Percentiles rank a stretch among this genome's conserved stretches.
Conservation (phyloP, 1,140 invertebrate species). For the Probaryconus sp. region DNA sequence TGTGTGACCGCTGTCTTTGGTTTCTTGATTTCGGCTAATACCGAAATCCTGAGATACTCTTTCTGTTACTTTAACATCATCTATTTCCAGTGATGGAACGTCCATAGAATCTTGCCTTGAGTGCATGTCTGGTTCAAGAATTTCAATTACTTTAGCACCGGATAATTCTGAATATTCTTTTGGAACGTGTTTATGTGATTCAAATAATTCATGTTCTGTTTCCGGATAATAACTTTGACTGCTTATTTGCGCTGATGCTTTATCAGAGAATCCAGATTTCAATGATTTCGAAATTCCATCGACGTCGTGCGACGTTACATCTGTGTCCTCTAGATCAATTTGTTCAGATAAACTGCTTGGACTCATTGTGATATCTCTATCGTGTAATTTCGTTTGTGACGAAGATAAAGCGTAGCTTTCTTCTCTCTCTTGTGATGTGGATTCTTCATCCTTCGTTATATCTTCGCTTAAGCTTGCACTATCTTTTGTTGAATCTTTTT, state of each 20-base stretch:
- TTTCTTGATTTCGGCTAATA: conserved; percentile 52
- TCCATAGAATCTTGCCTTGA: conserved; percentile 71
- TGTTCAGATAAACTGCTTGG: conserved; percentile 74
- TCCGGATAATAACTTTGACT: conserved; percentile 55
- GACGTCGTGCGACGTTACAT: conserved; percentile 58
- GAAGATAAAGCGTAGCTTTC: conserved; percentile 65
- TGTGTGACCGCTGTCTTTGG: conserved; percentile 48
- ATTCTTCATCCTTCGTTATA: conserved; percentile 72
- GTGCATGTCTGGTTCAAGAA: conserved; percentile 68
- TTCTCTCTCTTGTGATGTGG: conserved; percentile 63
- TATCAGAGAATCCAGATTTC: conserved; percentile 54
- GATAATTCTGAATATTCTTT: conserved; percentile 67
- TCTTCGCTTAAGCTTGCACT: conserved; percentile 71
- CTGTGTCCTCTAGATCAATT: conserved; percentile 67
- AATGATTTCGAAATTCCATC: conserved; percentile 54
- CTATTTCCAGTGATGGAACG: conserved; percentile 71
- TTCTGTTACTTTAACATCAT: conserved; percentile 62
- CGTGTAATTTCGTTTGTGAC: conserved; percentile 61
- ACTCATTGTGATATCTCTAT: conserved; percentile 71
- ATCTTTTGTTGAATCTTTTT: conserved; percentile 62
- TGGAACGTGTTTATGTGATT: conserved; percentile 35
- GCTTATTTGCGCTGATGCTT: conserved; percentile 30
- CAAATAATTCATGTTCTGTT: conserved; percentile 36
- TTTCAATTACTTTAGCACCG: conserved; percentile 71
- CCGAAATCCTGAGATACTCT: conserved; percentile 60